phyloP scores from a whole-genome alignment of 2,797 vertebrate species.

The Myoxocephalus aenaeus region DNA sequence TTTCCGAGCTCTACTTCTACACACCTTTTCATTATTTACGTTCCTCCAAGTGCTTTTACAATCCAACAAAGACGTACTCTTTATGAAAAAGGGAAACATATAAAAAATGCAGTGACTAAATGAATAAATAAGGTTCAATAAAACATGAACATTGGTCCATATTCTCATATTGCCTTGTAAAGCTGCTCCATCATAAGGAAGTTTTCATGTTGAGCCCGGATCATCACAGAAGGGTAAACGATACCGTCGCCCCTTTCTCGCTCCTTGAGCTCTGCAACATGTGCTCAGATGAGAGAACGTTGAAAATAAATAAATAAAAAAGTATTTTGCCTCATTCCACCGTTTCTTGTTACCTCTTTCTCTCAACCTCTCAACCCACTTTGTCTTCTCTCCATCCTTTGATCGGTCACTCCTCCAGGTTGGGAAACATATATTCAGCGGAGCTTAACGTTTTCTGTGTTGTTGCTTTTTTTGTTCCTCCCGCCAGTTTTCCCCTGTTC shows the following conservation, averaged over 20 bases:
- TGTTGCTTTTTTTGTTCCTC: constrained; percentile 14
- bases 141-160: constrained; percentile 77
- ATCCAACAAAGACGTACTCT: constrained; percentile 52
- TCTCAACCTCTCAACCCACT: constrained; percentile 26
- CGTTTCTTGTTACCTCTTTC: constrained; percentile 41
- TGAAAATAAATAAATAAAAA: constrained; percentile 59
- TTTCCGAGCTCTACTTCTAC: constrained; percentile 58
- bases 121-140: constrained; percentile 79
- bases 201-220: constrained; percentile 69
- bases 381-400: constrained; percentile 23
- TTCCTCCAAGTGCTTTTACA: constrained; percentile 40
- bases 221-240: constrained; percentile 75
- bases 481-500: constrained; percentile 34
- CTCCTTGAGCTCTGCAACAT: constrained; percentile 76
- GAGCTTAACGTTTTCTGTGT: constrained; percentile 27
- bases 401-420: constrained; percentile 40
- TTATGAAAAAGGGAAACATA: constrained; percentile 68
- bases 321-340: constrained; percentile 38
- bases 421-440: constrained; percentile 60
- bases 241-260: constrained; percentile 46
- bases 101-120: constrained; percentile 65
- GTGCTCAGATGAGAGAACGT: constrained; percentile 75
- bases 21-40: constrained; percentile 21
- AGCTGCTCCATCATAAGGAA: constrained; percentile 59
- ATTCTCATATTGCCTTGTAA: constrained; percentile 77